Conservation (phyloP, 2,888 invertebrate species). For the Odontomyia ornata region DNA sequence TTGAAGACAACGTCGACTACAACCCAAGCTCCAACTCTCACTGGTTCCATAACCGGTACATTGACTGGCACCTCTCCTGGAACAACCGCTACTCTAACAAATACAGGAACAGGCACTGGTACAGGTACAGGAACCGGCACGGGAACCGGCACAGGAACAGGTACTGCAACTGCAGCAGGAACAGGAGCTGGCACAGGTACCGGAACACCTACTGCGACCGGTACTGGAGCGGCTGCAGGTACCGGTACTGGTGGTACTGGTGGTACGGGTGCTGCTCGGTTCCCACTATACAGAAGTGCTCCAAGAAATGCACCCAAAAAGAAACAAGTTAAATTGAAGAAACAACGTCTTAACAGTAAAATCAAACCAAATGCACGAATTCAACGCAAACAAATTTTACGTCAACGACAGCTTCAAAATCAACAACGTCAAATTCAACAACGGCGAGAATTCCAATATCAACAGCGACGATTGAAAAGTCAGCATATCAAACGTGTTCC, state of each 20-base stretch:
- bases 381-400: too few species aligned
- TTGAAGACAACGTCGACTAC: constrained; percentile 1
- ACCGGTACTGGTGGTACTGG: neutral
- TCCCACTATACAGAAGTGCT: too few species aligned
- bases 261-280: neutral
- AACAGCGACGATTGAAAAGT: neutral
- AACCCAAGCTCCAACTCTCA: constrained; percentile 14
- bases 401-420: too few species aligned
- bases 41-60: constrained; percentile 4
- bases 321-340: too few species aligned
- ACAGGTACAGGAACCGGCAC: constrained; percentile 22
- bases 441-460: neutral
- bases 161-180: neutral
- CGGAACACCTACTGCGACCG: constrained; percentile 12
- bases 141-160: constrained; percentile 6
- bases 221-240: neutral
- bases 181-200: neutral
- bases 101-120: neutral
- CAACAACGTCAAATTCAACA: neutral
- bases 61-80: constrained; percentile 9
- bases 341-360: too few species aligned
- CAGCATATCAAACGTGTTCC: neutral
- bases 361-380: too few species aligned
- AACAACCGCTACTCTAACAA: constrained; percentile 1
- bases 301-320: too few species aligned